Conservation (phyloP, 2,888 invertebrate species). For the Nebria salina region DNA sequence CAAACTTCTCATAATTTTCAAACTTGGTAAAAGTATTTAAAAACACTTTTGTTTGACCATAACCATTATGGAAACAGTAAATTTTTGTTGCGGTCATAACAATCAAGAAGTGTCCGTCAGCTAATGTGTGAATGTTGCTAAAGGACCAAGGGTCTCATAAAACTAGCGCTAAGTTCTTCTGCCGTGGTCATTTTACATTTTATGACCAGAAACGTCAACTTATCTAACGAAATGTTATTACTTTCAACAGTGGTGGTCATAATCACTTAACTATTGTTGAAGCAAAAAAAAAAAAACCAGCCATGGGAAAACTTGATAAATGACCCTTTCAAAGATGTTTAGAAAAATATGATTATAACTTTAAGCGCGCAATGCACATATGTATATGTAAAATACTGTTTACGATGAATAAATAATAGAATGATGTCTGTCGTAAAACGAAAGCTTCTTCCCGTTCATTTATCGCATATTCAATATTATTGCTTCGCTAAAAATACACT, state of each 20-base stretch:
- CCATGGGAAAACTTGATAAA: background rate
- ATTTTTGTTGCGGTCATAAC: background rate
- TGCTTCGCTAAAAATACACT: background rate
- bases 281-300: background rate
- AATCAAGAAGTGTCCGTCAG: background rate
- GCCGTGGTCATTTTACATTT: background rate
- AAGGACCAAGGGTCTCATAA: background rate
- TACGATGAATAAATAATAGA: slow-evolving; percentile 5
- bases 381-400: slow-evolving; percentile 2
- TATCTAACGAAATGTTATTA: slow-evolving; percentile 9
- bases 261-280: background rate
- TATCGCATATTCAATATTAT: background rate
- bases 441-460: background rate
- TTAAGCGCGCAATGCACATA: background rate
- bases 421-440: slow-evolving; percentile 3
- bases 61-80: background rate
- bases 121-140: background rate
- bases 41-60: background rate
- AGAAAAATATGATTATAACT: background rate
- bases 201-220: slow-evolving; percentile 9
- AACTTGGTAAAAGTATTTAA: background rate
- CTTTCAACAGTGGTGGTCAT: slow-evolving; percentile 2
- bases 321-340: background rate
- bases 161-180: slow-evolving; percentile 4
- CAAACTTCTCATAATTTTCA: too few species aligned